These are phyloP conservation scores for Chymomyza caudatula DNA, from an alignment of 2,888 invertebrate species.

Conservation along the genomic window DNA sequence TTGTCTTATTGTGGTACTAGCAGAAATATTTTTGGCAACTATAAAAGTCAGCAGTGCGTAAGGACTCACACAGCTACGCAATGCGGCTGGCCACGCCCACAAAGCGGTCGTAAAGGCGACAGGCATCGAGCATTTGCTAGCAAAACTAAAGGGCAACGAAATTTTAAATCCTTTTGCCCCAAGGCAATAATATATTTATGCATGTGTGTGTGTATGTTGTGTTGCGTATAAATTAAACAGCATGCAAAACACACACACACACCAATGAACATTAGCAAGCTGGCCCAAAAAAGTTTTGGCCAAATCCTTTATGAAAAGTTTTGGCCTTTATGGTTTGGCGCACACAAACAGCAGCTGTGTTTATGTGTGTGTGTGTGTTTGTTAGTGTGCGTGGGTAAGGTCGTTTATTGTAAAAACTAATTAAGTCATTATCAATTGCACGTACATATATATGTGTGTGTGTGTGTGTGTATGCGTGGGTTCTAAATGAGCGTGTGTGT, in stretches of 20 bases:
- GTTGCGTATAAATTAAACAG: conserved; percentile 61
- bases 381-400: conserved; percentile 8
- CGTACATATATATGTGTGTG: conserved; percentile 10
- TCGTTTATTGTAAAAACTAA: conserved; percentile 54
- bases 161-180: conserved; percentile 66
- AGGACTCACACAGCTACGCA: conserved; percentile 45
- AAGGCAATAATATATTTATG: conserved; percentile 60
- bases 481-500: not conserved
- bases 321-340: conserved; percentile 57
- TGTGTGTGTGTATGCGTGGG: conserved; percentile 4
- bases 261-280: conserved; percentile 32
- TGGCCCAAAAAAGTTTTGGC: conserved; percentile 53
- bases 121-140: not conserved
- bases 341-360: conserved; percentile 19
- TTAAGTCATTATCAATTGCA: conserved; percentile 66
- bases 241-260: conserved; percentile 27
- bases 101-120: not conserved
- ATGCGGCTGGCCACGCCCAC: conserved; percentile 19
- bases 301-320: conserved; percentile 70
- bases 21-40: conserved; percentile 34
- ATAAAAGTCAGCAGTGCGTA: conserved; percentile 62
- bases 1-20: conserved; percentile 44
- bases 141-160: conserved; percentile 26
- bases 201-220: conserved; percentile 3
- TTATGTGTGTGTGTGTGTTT: not conserved